A percentile compares a stretch with the other conserved stretches of the same genome.
phyloP scores from a whole-genome alignment of 2,888 invertebrate genomes.

The Minunthozetes semirufus region DNA sequence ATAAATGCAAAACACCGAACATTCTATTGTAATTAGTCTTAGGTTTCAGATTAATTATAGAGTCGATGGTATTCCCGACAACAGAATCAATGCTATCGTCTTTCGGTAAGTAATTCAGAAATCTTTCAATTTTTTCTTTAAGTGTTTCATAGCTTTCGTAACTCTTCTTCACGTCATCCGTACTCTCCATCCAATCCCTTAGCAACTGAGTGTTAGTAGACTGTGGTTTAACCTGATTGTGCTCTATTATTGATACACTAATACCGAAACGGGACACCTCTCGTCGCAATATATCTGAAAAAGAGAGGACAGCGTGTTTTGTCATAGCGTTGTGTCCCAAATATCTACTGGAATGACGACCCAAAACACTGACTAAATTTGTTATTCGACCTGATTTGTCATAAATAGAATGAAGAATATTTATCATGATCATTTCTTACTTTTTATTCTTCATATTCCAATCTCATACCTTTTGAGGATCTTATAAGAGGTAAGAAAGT shows the following conservation, averaged over 20 bases:
- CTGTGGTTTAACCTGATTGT: constrained; percentile 44
- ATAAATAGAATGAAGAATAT: too few relatives aligned
- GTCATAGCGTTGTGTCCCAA: constrained; percentile 45
- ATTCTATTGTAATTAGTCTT: too few relatives aligned
- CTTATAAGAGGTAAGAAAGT: constrained; percentile 46
- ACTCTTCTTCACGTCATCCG: background rate
- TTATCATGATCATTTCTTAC: too few relatives aligned
- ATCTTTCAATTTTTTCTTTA: too few relatives aligned
- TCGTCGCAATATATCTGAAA: constrained; percentile 45
- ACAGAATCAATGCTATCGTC: too few relatives aligned
- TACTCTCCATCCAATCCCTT: background rate
- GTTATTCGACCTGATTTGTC: constrained; percentile 40
- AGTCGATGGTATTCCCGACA: too few relatives aligned
- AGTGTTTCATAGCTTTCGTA: background rate
- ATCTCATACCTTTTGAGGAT: constrained; percentile 42
- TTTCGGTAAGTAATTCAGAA: too few relatives aligned
- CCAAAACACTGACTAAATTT: constrained; percentile 45
- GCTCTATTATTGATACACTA: constrained; percentile 45
- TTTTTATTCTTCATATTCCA: too few relatives aligned
- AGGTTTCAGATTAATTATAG: too few relatives aligned
- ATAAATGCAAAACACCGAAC: too few relatives aligned
- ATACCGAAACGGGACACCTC: constrained; percentile 43
- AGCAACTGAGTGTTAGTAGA: background rate
- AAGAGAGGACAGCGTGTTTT: constrained; percentile 45
- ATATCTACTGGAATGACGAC: background rate